Percentiles rank a stretch among this genome's conserved stretches.
Evolutionary conservation across 2,113 vertebrate species (phyloP).

Genomic region (Australoheros scitulus): DNA sequence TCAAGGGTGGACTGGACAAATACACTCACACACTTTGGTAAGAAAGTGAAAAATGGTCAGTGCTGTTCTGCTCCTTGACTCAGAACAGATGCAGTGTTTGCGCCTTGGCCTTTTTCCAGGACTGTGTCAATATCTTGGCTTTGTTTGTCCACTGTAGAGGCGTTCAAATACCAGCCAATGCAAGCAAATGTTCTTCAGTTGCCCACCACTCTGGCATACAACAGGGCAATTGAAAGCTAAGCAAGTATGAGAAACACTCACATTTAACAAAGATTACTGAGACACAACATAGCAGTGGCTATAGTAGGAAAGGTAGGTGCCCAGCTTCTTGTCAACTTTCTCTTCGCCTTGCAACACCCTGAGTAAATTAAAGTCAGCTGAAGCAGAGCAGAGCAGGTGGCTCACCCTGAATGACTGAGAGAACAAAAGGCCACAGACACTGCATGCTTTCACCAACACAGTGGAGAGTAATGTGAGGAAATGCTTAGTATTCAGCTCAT

Average conservation of each 20-base stretch:
- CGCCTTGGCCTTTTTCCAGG: constrained; percentile 41
- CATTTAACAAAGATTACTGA: not conserved
- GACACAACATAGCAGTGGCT: not conserved
- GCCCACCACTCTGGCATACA: constrained; percentile 24
- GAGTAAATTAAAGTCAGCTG: constrained; percentile 51
- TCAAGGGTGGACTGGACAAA: constrained; percentile 53
- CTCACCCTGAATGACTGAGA: constrained; percentile 65
- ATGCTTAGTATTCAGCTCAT: constrained; percentile 75
- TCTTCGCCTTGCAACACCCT: constrained; percentile 11
- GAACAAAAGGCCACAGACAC: constrained; percentile 72
- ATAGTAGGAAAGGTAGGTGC: not conserved
- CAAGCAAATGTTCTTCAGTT: constrained; percentile 48
- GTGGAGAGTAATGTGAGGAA: constrained; percentile 68
- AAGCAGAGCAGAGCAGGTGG: constrained; percentile 70
- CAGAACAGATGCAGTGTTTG: constrained; percentile 67
- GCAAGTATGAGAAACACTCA: not conserved
- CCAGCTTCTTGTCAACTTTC: constrained; percentile 25
- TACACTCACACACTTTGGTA: constrained; percentile 33
- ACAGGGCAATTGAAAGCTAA: constrained; percentile 10
- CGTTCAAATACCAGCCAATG: constrained; percentile 41
- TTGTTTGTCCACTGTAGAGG: constrained; percentile 63
- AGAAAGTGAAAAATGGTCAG: constrained; percentile 46
- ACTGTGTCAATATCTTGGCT: constrained; percentile 63
- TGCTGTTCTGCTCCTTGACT: constrained; percentile 40
- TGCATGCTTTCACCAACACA: constrained; percentile 70